Conservation (phyloP, 2,888 invertebrate species). For the Odontothrips loti region DNA sequence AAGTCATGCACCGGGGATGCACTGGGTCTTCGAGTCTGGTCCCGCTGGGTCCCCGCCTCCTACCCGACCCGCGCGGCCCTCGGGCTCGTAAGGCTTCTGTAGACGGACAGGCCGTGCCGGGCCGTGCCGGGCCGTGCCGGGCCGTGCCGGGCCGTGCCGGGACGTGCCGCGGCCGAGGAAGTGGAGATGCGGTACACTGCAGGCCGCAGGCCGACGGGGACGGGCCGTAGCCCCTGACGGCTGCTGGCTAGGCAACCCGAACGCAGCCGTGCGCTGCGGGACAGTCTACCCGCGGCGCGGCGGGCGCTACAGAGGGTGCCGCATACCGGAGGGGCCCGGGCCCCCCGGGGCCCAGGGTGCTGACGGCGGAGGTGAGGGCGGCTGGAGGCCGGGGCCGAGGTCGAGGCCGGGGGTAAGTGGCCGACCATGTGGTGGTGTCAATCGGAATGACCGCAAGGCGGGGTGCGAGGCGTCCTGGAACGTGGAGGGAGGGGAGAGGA, state of each 20-base stretch:
- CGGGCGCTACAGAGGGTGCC: background rate
- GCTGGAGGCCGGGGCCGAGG: too few species aligned
- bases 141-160: too few species aligned
- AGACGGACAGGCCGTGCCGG: background rate
- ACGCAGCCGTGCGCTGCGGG: background rate
- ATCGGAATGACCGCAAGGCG: background rate
- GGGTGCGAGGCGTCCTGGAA: background rate
- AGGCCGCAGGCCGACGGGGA: too few species aligned
- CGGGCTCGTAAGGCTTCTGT: constrained; percentile 11
- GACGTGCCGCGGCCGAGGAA: too few species aligned
- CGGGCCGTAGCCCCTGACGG: too few species aligned
- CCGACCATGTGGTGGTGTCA: too few species aligned
- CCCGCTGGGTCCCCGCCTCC: background rate
- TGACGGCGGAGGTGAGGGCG: too few species aligned
- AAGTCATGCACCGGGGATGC: background rate
- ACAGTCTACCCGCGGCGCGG: background rate
- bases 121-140: background rate
- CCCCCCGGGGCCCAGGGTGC: background rate
- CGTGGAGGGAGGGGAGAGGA: background rate
- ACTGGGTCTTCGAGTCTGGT: background rate
- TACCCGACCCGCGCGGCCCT: background rate
- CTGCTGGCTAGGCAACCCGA: too few species aligned
- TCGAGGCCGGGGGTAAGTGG: too few species aligned
- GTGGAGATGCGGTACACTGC: too few species aligned
- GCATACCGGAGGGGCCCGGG: background rate